Evolutionary conservation across 2,888 invertebrate species (phyloP).

Genomic region (Polydrusus tereticollis): DNA sequence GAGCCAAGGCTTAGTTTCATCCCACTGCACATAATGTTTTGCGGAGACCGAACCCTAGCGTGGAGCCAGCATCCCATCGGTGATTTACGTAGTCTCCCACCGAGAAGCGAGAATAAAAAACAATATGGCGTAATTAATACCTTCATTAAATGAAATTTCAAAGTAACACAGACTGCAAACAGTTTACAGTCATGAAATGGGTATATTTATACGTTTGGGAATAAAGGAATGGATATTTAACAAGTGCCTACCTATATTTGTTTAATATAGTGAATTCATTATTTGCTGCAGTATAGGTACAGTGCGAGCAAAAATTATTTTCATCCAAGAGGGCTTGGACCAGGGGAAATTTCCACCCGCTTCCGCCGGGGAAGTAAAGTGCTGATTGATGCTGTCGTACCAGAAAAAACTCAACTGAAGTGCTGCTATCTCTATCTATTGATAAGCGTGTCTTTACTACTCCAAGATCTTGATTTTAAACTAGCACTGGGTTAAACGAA

Average conservation of each 20-base stretch:
- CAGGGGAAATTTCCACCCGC: too few species aligned
- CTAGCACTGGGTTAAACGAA: too few species aligned
- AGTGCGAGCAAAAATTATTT: too few species aligned
- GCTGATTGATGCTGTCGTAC: too few species aligned
- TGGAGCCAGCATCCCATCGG: conserved; percentile 2
- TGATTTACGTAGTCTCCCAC: conserved; percentile 15
- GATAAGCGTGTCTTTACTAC: too few species aligned
- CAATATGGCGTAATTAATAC: conserved; percentile 34
- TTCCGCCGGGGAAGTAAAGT: too few species aligned
- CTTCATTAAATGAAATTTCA: conserved; percentile 25
- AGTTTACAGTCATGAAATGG: conserved; percentile 1
- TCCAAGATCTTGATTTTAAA: too few species aligned
- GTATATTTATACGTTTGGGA: neutral
- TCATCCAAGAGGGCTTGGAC: too few species aligned
- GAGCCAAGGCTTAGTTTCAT: neutral
- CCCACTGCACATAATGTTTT: conserved; percentile 11
- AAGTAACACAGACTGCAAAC: conserved; percentile 2
- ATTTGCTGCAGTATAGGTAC: too few species aligned
- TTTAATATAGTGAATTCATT: too few species aligned
- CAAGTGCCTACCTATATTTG: conserved; percentile 8
- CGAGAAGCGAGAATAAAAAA: conserved; percentile 9
- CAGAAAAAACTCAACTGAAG: too few species aligned
- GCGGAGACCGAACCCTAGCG: conserved; percentile 2
- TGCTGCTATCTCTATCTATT: too few species aligned
- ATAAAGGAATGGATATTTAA: conserved; percentile 4